Base-by-base conservation (phyloP, 1,140 invertebrate genomes). In the Pogonognathellus flavescens region DNA sequence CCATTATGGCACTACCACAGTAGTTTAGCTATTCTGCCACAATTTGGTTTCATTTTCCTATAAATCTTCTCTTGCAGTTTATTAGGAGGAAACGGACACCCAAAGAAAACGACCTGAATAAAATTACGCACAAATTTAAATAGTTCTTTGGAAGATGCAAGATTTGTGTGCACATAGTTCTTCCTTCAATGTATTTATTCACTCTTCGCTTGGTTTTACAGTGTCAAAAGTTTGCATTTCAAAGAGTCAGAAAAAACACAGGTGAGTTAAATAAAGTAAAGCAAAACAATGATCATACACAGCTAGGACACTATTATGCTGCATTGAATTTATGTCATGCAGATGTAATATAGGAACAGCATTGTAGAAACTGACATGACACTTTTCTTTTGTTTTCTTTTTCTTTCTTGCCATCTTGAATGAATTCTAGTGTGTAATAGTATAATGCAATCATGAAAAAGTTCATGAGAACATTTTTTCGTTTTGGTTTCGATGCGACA, bases 71-170 rank as follows among this genome's bases (percentile, higher is more conserved):
- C 53, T 57, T 62, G 18, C 59, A 18, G 13, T 62, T 20, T 62
- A n/a, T 10, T 18, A 62, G 14, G 14, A 62, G 13, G 62, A n/a
- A 57, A 57, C n/a, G 53, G n/a, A n/a, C 62, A 70, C 22, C 9
- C 10, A 70, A 70, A 70, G 25, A 41, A n/a, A 70, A 70, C 62
- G 62, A 70, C 62, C 25, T 70, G 62, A 70, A 70, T 70, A 70
- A 70, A 70, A 70, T 25, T 31, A 70, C 62, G 5, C 22, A 31
- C 1, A 41, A 18, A 20, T 22, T 14, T 13, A 57, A 57, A 14
- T 57, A 57, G 11, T 22, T 66, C 11, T 25, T 5, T 25, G 22
- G 60, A 66, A 13, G 20, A 66, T 18, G 20, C n/a, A 59, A 41
- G 31, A 41, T 41, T 41, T 41, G 31, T 41, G 6, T 41, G 31